Evolutionary conservation across 2,797 vertebrate species (phyloP), one percentile per base, ranked within the genome.

Genomic region (Iguana delicatissima): DNA sequence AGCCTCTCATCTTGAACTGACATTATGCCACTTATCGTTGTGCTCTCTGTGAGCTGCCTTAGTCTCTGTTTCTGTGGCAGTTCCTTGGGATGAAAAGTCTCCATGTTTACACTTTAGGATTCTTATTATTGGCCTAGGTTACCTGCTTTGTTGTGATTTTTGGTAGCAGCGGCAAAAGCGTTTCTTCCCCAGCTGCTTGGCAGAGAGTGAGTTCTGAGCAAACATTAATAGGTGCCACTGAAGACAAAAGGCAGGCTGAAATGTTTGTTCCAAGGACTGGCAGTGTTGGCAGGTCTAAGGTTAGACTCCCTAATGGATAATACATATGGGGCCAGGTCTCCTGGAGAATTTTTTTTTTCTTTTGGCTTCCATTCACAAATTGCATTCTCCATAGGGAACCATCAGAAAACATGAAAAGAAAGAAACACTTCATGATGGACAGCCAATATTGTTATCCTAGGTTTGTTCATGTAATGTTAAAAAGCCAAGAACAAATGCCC

Each of bases 201-300:
- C 1, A 59, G 89, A 83, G 62, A 84, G 20, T 35, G 52, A 80
- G 86, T 92, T 91, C 91, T 95, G 90, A 91, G 50, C 84, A 96
- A 94, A 93, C 83, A 92, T 0, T n/a, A 89, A 81, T 67, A 81
- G 79, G 74, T 93, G 76, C 42, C 0, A 0, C 32, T 82, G 50
- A 87, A 94, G 93, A 92, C 20, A 87, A 87, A 64, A 89, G 32
- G 52, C 13, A 76, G 79, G 20, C n/a, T 46, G 80, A 20, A 80
- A 32, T 12, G 9, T 89, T 87, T 64, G 38, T 91, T 87, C 92
- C 46, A 7, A 16, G 46, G 92, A 84, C 14, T 6, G 52, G 79
- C 72, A 8, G 29, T 52, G 12, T 1, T 0, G 46, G 80, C 24
- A 3, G 6, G 10, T 29, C 7, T 0, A 55, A 72, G 16, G 29